Base-by-base conservation (phyloP, 2,888 invertebrate species). In the Chironomus tentans region DNA sequence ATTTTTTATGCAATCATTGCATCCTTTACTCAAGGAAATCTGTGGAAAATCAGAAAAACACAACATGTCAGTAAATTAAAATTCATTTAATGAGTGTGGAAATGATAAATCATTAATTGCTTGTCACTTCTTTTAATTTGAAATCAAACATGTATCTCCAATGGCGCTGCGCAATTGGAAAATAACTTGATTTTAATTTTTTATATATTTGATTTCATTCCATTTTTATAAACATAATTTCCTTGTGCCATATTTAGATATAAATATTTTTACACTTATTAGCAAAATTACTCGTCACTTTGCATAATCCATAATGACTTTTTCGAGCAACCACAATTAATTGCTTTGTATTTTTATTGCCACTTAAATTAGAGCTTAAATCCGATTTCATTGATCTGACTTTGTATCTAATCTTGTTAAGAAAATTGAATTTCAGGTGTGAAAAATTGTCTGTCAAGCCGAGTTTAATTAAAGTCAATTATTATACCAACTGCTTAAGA, bases 11-110 rank as follows among this genome's bases (percentile, higher is more conserved):
- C 56, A 71, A 70, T 56, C 47, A 68, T 68, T 48, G 70, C 71
- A 71, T 71, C 71, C 71, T 71, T 71, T 56, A 56, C n/a, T 22
- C 71, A 71, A 15, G 50, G 71, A 56, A 56, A 56, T 56, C 38
- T 38, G 10, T 38, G 38, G 10, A 38, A 38, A 38, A 4, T 38
- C 38, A 38, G 10, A 38, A 7, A 10, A 38, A 6, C 38, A 38
- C 38, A 38, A 38, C 38, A 38, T 38, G 38, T 38, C 38, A 38
- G 38, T 38, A 38, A 15, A 56, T 15, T 56, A 56, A 56, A n/a
- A 56, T 7, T 56, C 15, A 56, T 56, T 56, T 56, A 56, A 56
- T 56, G 56, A 56, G 56, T 18, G 15, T 56, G 56, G 56, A 65
- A 65, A 65, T 65, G 65, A 65, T 65, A 65, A 65, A 65, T 65